Evolutionary conservation across 2,888 invertebrate species (phyloP).

Genomic region (Azorinus chamasolen): DNA sequence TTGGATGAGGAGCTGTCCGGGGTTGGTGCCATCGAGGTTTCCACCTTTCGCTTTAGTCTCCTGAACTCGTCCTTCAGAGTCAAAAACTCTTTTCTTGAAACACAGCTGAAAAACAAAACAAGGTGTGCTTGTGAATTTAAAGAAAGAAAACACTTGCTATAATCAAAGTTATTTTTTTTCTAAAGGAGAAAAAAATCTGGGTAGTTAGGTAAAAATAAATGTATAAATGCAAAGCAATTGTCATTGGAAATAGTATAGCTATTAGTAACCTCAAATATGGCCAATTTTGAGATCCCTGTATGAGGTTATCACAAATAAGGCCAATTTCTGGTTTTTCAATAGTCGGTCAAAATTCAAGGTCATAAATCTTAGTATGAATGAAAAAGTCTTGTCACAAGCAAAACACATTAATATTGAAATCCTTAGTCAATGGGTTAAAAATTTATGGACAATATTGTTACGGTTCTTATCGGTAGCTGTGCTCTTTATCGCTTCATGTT

Average conservation of each 20-base stretch:
- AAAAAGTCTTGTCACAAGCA: conserved; percentile 7
- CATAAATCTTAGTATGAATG: conserved; percentile 5
- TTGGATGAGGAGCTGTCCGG: conserved; percentile 9
- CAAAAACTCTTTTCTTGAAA: too few species aligned
- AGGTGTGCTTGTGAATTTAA: conserved; percentile 9
- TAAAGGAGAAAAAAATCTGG: conserved; percentile 7
- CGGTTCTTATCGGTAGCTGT: too few species aligned
- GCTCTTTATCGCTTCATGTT: too few species aligned
- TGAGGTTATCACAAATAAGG: conserved; percentile 9
- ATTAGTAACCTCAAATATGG: conserved; percentile 9
- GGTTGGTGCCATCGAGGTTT: conserved; percentile 3
- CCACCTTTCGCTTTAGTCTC: too few species aligned
- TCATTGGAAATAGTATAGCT: conserved; percentile 7
- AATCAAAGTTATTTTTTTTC: conserved; percentile 7
- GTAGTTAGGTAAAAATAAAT: conserved; percentile 5
- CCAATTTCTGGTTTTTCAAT: conserved; percentile 7
- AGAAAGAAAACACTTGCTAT: conserved; percentile 8
- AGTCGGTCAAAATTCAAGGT: conserved; percentile 9
- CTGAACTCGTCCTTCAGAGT: too few species aligned
- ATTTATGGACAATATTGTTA: conserved; percentile 6
- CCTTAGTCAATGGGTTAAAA: conserved; percentile 9
- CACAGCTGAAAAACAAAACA: neutral
- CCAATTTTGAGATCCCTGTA: conserved; percentile 6
- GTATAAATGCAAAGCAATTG: conserved; percentile 9
- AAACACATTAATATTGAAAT: conserved; percentile 9